These are phyloP conservation scores for Trimorus sp. DNA, from an alignment of 2,888 invertebrate genomes.

Conservation along the genomic window DNA sequence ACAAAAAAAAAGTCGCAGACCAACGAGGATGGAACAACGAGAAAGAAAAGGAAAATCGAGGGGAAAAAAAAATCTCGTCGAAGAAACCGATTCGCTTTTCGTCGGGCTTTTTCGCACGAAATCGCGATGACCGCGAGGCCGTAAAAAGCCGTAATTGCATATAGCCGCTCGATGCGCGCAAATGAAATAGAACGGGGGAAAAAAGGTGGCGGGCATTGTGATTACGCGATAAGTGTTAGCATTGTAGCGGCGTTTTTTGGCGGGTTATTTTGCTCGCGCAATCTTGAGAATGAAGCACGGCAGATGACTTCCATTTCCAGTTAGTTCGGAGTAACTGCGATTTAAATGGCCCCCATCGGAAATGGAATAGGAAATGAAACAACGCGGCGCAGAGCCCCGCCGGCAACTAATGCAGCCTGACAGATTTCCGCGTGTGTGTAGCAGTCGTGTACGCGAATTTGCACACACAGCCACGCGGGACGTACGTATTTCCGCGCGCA, in stretches of 20 bases:
- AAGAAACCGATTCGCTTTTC: too few relatives aligned
- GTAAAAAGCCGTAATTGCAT: constrained; percentile 27
- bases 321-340: constrained; percentile 76
- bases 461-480: constrained; percentile 3
- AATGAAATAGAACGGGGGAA: constrained; percentile 39
- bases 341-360: constrained; percentile 79
- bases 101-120: background rate
- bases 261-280: constrained; percentile 57
- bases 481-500: background rate
- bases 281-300: constrained; percentile 67
- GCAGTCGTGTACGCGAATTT: constrained; percentile 55
- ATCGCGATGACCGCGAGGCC: background rate
- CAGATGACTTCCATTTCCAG: constrained; percentile 75
- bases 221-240: constrained; percentile 59
- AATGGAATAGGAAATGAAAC: constrained; percentile 80
- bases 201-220: constrained; percentile 10
- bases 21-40: too few relatives aligned
- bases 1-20: too few relatives aligned
- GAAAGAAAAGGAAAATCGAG: too few relatives aligned
- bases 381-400: constrained; percentile 70
- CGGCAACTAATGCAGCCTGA: constrained; percentile 63
- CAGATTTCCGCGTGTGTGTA: constrained; percentile 54
- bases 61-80: too few relatives aligned
- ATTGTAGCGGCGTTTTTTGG: constrained; percentile 55
- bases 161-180: constrained; percentile 4